phyloP scores from a whole-genome alignment of 2,113 vertebrate species.

The Dromaius novaehollandiae region DNA sequence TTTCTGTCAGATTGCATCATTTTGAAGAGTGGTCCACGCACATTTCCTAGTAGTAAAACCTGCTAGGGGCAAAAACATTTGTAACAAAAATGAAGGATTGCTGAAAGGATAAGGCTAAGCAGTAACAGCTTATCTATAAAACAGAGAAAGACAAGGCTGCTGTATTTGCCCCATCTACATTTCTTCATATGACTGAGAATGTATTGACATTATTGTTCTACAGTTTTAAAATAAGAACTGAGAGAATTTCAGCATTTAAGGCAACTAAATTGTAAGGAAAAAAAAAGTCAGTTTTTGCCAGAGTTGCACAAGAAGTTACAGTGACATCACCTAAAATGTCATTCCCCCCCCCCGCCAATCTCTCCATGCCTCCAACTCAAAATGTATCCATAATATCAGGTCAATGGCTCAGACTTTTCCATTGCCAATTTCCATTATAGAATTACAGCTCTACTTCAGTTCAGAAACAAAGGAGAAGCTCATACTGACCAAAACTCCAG shows the following conservation, averaged over 20 bases:
- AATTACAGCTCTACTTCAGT: neutral
- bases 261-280: neutral
- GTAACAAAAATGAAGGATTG: constrained; percentile 72
- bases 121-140: constrained; percentile 59
- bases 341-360: neutral
- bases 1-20: constrained; percentile 90
- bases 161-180: neutral
- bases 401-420: neutral
- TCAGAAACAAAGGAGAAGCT: neutral
- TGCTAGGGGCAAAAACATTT: constrained; percentile 77
- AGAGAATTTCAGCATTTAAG: constrained; percentile 3
- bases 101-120: constrained; percentile 65
- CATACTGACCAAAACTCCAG: neutral
- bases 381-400: neutral
- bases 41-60: constrained; percentile 72
- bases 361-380: accelerated
- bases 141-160: constrained; percentile 62
- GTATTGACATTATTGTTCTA: constrained; percentile 35
- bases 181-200: constrained; percentile 50
- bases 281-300: neutral
- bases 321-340: neutral
- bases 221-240: neutral
- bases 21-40: constrained; percentile 78
- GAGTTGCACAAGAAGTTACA: neutral
- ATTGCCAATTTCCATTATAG: neutral